Evolutionary conservation across 2,113 vertebrate species (phyloP).

Genomic region (Alaudala cheleensis): DNA sequence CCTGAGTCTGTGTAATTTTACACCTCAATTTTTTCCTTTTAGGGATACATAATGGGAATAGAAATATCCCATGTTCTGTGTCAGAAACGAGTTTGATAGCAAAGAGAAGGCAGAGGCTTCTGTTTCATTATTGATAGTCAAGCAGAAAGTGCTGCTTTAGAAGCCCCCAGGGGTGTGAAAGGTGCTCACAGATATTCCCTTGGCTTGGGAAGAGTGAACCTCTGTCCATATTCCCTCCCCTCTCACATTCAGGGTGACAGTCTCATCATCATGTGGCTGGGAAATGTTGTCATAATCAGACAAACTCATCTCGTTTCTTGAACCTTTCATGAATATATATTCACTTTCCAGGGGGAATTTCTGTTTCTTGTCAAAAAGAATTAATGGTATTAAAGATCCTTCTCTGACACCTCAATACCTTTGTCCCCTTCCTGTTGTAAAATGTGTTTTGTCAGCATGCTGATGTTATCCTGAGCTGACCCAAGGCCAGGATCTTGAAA

Average conservation of each 20-base stretch:
- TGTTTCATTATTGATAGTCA: background rate
- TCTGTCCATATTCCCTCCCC: background rate
- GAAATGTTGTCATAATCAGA: constrained; percentile 33
- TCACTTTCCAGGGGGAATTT: constrained; percentile 28
- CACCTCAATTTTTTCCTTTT: background rate
- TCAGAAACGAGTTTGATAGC: background rate
- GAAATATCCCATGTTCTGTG: background rate
- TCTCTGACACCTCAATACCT: constrained; percentile 31
- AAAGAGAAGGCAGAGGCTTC: background rate
- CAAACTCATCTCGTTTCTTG: background rate
- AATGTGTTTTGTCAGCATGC: background rate
- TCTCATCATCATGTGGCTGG: background rate
- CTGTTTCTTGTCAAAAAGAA: background rate
- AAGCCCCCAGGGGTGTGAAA: background rate
- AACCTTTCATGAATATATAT: constrained; percentile 45
- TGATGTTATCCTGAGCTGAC: constrained; percentile 10
- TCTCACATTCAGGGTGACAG: background rate
- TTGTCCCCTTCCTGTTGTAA: background rate
- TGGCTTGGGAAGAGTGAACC: background rate
- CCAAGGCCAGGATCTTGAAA: background rate
- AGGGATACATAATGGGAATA: background rate
- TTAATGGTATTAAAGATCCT: background rate
- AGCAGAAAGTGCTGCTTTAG: background rate
- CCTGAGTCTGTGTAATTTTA: background rate
- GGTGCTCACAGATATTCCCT: background rate